Base-by-base conservation (phyloP, 2,888 invertebrate genomes). In the Pseudoips prasinana region DNA sequence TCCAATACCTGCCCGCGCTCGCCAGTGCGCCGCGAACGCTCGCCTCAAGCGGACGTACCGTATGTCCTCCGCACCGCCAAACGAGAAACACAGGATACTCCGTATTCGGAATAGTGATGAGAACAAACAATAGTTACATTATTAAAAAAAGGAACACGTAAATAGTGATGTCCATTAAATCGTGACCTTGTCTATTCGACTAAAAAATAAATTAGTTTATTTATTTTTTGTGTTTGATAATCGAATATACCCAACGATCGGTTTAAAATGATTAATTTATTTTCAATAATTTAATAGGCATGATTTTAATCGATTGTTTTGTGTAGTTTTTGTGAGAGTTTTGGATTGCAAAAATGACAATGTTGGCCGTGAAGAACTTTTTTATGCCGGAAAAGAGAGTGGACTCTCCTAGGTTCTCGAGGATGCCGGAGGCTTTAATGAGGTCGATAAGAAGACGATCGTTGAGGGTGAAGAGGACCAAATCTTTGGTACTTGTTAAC, bases 291-390 rank as follows among this genome's bases (percentile, higher is more conserved):
- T 14, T 14, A 14, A 14, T 14, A 5, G 5, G 5, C 2, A 14
- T 14, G 14, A 5, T 14, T 14, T 24, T 46, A 45, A 50, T 43
- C 25, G 38, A 45, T 46, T 42, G 22, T 26, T 31, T 22, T 37
- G 26, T 33, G 29, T 8, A 20, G 10, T 36, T 38, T 20, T 7
- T 2, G 20, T 7, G 3, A n/a, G 7, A n/a, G 7, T n/a, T 20
- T 20, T 20, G 20, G 20, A 20, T 20, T 20, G 20, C 20, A 25
- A 46, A 43, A 44, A 58, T 62, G 50, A 85, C 82, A 62, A 93
- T 94, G 92, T 88, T 92, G 72, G 92, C 93, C 14, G 93, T 94
- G 24, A 93, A 94, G 73, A 94, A 94, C 76, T 94, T 94, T 89
- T 92, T 94, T 66, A 90, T 93, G 81, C 92, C 93, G 46, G 91